Base-by-base conservation (phyloP, 1,140 invertebrate genomes). In the Monochamus saltuarius region DNA sequence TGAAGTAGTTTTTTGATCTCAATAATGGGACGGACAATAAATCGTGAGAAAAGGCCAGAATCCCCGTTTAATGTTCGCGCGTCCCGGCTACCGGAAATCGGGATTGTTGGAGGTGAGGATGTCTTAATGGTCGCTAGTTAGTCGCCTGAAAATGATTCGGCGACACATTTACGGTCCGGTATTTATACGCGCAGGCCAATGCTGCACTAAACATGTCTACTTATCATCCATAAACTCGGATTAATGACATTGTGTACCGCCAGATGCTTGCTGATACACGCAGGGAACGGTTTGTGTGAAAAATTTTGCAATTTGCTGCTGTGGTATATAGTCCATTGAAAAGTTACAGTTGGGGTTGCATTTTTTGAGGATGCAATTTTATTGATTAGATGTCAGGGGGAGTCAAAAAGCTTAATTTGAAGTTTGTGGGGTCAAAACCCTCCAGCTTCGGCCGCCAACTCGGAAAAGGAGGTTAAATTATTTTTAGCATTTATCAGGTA, bases 81-180 rank as follows among this genome's bases (percentile, higher is more conserved):
- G 34, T 36, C 34, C 16, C 19, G n/a, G 4, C n/a, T 42, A 35
- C 63, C 63, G 63, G 63, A 65, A 58, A 65, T 65, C 49, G 54
- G 52, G 49, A 61, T 57, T 29, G 50, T 56, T 42, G 37, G 16
- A 14, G 29, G 64, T 53, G 64, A 66, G 53, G 64, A 62, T 56
- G 43, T 55, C 56, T 66, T 59, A 62, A 66, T 42, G 55, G 49
- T 35, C 40, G 55, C 64, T 63, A 59, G 56, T 61, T 65, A 61
- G 59, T 53, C 49, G 59, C 7, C 22, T 56, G 59, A 61, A 61
- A 65, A 65, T 56, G 63, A 61, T 54, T 37, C 49, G 60, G 51
- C 22, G 60, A 66, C 57, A 63, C 40, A 66, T 66, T 66, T 63
- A 66, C 49, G 50, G 59, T 37, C 36, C 29, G 39, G 55, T 65